phyloP scores from a whole-genome alignment of 1,140 invertebrate genomes.

The Panagrolaimus sp. region DNA sequence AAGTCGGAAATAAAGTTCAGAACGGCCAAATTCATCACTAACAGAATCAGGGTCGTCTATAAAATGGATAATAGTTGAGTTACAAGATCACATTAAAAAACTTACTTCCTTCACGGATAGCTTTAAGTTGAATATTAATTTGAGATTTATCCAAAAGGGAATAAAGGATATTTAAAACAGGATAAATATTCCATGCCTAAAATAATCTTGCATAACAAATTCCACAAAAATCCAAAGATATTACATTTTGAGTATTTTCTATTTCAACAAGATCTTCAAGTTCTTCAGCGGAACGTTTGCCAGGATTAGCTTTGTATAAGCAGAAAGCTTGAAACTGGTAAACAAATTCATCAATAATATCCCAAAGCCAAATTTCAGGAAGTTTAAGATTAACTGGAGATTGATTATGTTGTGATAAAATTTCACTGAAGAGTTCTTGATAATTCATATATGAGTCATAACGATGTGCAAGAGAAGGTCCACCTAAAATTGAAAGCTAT shows the following conservation, averaged over 20 bases:
- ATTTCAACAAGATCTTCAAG: slow-evolving; percentile 68
- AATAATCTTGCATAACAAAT: slow-evolving; percentile 17
- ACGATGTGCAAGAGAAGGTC: slow-evolving; percentile 80
- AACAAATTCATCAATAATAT: slow-evolving; percentile 93
- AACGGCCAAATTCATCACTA: slow-evolving; percentile 89
- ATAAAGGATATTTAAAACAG: slow-evolving; percentile 93
- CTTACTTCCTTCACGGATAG: no score
- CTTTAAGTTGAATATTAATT: slow-evolving; percentile 92
- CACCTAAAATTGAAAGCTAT: slow-evolving; percentile 50
- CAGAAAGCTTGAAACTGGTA: slow-evolving; percentile 92
- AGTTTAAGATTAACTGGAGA: slow-evolving; percentile 82
- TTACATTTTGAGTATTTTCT: slow-evolving; percentile 70
- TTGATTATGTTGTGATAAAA: slow-evolving; percentile 71
- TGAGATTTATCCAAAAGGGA: slow-evolving; percentile 96
- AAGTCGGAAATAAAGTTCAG: slow-evolving; percentile 96
- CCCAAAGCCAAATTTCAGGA: slow-evolving; percentile 98
- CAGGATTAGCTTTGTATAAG: slow-evolving; percentile 77
- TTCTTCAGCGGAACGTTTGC: slow-evolving; percentile 77
- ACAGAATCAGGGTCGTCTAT: slow-evolving; percentile 81
- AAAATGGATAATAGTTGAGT: no score
- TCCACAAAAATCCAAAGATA: slow-evolving; percentile 1
- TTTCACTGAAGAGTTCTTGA: slow-evolving; percentile 92
- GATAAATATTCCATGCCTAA: slow-evolving; percentile 90
- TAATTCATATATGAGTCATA: slow-evolving; percentile 96
- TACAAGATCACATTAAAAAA: no score